Evolutionary conservation across 1,140 invertebrate species (phyloP), one percentile per base, ranked within the genome.

Genomic region (Cydia amplana): DNA sequence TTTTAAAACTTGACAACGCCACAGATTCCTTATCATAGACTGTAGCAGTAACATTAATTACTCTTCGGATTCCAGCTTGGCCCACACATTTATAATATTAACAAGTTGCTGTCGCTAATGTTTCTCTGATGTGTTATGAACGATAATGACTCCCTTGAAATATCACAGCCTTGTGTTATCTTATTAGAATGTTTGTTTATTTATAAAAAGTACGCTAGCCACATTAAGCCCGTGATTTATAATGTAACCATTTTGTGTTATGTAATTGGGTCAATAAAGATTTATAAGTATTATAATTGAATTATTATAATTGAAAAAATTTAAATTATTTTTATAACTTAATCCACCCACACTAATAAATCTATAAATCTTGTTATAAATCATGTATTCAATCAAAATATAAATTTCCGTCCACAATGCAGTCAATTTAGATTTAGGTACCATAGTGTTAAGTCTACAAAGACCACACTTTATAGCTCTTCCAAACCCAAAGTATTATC

Each of bases 61-160:
- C 6, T 70, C 14, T n/a, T 12, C 14, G 14, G 64, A 70, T 12
- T 36, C 6, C 5, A 1, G 16, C 65, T 40, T 40, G 14, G 32
- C 65, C 25, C 3, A 70, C 32, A 40, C 32, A 70, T n/a, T 43
- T 70, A 70, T 40, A 40, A 70, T 70, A 70, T 70, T 70, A 70
- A 43, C 65, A 4, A 36, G 65, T 40, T 70, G 40, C 32, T 36
- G 25, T 18, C 65, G 36, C 65, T 70, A 70, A 70, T 70, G 65
- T 70, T 70, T 32, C 16, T 70, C 14, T 70, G 32, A 70, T 70
- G 64, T 32, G 65, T 40, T 18, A 36, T 67, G 25, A 67, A 67
- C 64, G 64, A 43, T 70, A 70, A 70, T 70, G 16, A 70, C 16
- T 70, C 65, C 65, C 32, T 40, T 43, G 65, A 70, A 60, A 70